Conservation (phyloP, 1,140 invertebrate species). For the Sinella curviseta region DNA sequence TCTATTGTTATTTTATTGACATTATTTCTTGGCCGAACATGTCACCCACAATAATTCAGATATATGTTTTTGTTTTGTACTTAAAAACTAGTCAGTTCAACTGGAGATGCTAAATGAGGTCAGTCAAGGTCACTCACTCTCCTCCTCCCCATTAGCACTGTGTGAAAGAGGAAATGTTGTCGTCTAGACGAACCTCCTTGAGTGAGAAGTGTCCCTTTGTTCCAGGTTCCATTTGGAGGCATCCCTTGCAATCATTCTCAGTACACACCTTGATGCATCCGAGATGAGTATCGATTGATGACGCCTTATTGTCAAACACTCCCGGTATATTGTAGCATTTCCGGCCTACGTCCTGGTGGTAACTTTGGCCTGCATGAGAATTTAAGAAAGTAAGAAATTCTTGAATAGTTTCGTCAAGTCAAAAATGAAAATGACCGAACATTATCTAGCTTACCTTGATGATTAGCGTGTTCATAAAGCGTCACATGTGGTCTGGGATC, state of each 20-base stretch:
- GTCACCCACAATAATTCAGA: too few species aligned
- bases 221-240: slow-evolving; percentile 30
- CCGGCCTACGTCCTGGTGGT: slow-evolving; percentile 35
- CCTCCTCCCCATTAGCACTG: slow-evolving; percentile 20
- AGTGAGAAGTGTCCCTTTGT: slow-evolving; percentile 36
- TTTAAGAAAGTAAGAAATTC: background rate
- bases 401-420: background rate
- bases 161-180: slow-evolving; percentile 38
- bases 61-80: too few species aligned
- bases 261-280: slow-evolving; percentile 30
- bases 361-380: slow-evolving; percentile 27
- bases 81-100: background rate
- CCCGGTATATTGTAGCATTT: slow-evolving; percentile 43
- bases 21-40: too few species aligned
- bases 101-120: background rate
- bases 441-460: slow-evolving; percentile 40
- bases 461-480: slow-evolving; percentile 30
- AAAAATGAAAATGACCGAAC: background rate
- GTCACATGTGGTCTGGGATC: slow-evolving; percentile 32
- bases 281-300: slow-evolving; percentile 36
- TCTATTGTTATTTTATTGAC: too few species aligned
- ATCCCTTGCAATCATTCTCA: slow-evolving; percentile 11
- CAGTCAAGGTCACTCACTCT: background rate
- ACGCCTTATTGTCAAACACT: slow-evolving; percentile 34
- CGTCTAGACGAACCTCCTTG: slow-evolving; percentile 36